phyloP scores from a whole-genome alignment of 2,113 vertebrate genomes.

The Sigmodon hispidus region DNA sequence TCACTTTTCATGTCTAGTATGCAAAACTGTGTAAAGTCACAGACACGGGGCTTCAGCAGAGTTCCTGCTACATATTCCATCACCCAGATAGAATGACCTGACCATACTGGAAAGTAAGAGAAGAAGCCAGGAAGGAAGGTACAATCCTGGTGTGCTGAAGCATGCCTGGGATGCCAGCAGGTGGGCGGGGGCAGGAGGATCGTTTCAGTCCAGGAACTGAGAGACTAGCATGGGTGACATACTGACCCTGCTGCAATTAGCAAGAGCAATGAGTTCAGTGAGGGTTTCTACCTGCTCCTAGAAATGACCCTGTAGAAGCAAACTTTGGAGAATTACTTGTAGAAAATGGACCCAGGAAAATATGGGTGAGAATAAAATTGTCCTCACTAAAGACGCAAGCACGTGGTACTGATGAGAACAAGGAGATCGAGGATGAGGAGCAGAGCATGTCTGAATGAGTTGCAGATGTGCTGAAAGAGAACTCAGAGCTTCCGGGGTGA shows the following conservation, averaged over 20 bases:
- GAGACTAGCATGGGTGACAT: neutral
- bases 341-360: neutral
- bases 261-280: neutral
- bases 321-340: constrained; percentile 2
- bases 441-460: constrained; percentile 43
- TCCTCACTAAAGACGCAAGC: neutral
- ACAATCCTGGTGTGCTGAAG: neutral
- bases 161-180: neutral
- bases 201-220: neutral
- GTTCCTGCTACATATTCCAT: neutral
- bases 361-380: neutral
- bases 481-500: constrained; percentile 68
- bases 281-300: neutral
- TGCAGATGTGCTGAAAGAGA: constrained; percentile 37
- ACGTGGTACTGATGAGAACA: neutral
- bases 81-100: neutral
- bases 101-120: neutral
- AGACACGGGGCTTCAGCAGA: neutral
- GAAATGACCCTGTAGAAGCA: neutral
- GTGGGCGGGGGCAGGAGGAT: neutral
- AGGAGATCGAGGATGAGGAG: neutral
- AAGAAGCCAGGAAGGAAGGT: neutral
- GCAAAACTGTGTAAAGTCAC: neutral
- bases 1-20: neutral
- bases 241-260: no score